phyloP scores from a whole-genome alignment of 2,888 invertebrate genomes.

The Tupiocoris notatus region DNA sequence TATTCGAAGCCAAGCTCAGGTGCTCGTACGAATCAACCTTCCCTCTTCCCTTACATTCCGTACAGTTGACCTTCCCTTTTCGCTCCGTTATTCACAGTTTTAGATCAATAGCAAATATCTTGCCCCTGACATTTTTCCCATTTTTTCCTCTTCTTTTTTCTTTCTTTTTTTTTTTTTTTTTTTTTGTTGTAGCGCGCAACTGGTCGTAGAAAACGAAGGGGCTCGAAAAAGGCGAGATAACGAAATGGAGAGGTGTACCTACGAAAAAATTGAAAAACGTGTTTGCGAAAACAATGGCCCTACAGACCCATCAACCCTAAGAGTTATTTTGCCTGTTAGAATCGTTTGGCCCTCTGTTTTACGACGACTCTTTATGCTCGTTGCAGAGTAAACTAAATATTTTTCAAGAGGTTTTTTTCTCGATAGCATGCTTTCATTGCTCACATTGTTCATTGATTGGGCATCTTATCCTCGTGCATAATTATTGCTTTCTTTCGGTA shows the following conservation, averaged over 20 bases:
- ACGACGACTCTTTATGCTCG: no score
- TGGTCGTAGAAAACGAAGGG: neutral
- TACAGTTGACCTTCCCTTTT: no score
- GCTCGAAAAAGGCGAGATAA: neutral
- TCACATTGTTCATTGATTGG: no score
- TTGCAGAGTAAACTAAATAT: no score
- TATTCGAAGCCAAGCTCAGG: conserved; percentile 21
- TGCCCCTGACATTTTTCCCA: neutral
- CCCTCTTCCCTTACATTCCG: neutral
- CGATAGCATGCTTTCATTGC: no score
- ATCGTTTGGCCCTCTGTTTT: neutral
- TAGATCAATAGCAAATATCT: conserved; percentile 16
- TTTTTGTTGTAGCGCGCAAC: neutral
- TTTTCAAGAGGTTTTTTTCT: no score
- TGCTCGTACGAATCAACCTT: neutral
- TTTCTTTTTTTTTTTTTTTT: no score
- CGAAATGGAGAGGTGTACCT: neutral
- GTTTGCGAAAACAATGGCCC: neutral
- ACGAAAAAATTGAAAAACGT: neutral
- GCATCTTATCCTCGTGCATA: no score
- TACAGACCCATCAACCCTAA: neutral
- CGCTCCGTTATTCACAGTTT: neutral
- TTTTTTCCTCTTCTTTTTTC: no score
- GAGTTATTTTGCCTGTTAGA: neutral
- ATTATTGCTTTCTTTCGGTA: no score